Evolutionary conservation across 2,797 vertebrate genomes (phyloP), one percentile per base, ranked within the genome.

Genomic region (Chaetophractus vellerosus): DNA sequence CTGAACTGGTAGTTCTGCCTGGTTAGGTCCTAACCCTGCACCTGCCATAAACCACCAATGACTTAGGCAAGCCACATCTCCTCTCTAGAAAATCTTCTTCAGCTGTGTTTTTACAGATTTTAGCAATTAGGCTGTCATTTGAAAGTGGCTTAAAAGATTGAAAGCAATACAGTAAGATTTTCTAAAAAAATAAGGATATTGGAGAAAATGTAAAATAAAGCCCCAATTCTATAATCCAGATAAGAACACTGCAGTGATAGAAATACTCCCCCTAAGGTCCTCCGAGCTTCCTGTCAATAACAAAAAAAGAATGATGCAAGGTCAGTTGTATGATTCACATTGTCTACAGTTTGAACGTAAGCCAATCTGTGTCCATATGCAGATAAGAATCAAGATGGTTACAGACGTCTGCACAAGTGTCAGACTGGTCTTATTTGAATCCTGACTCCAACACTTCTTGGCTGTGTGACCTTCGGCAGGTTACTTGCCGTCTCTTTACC

Each of bases 1-100:
- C 28, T 8, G 6, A 31, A 10, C 14, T 18, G 64, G 8, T 2
- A 3, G 0, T 6, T 14, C 4, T 10, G 0, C 14, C 8, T 74
- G 28, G 5, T 48, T n/a, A 48, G 52, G 5, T 48, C 69, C 6
- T 24, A 61, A 16, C 4, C 16, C 63, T 48, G 21, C 0, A 1
- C 6, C 33, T 45, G 2, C 50, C 36, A 8, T 23, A 68, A 74
- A 48, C 18, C 19, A 28, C 14, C 31, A 21, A 0, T 23, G 3
- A 50, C 81, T 88, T 31, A 89, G 61, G 0, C 19, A 66, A 38
- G 7, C 16, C 19, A 19, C 16, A 45, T 41, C 19, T 52, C 9
- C 55, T 14, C 14, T 93, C 41, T 31, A 45, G 71, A 68, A 80
- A 24, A 55, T 74, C 50, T 59, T 28, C 23, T 52, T 33, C 24